Evolutionary conservation across 2,888 invertebrate genomes (phyloP), one percentile per base, ranked within the genome.

Genomic region (Epsilonema sp.): DNA sequence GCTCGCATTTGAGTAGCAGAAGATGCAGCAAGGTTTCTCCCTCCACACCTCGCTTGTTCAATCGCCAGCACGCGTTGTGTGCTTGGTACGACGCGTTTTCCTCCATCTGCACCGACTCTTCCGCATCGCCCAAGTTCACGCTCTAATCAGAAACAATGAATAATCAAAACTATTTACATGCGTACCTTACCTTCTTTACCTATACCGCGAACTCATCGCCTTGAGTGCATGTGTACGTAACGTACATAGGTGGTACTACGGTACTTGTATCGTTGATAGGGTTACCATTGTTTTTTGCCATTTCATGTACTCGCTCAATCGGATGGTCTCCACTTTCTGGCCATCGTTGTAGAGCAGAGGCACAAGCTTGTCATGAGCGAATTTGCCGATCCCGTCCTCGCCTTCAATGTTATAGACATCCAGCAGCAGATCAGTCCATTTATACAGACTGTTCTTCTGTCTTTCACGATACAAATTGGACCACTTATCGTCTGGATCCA

Each of bases 11-110:
- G 56, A 92, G 86, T 54, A 90, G 86, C 45, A 92, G 75, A 2
- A 97, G 81, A 63, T 97, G 94, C 13, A 97, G 73, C 1, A 92
- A 71, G 2, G 84, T 86, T 70, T 97, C 94, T 0, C 94, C 94
- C 0, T 94, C 72, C 0, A 87, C 84, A 0, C 94, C 94, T 13
- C 94, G 75, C 64, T 84, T 85, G 60, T 85, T 82, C 80, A 97
- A 83, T 67, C 89, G 85, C 94, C 94, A 97, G 65, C 92, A 90
- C 0, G 89, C 89, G 54, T 82, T 62, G 52, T 71, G 70, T 42
- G 61, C 60, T 22, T 54, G 53, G 50, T 62, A 62, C 26, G 37
- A 1, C 31, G 3, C 11, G 20, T 41, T 37, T 50, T 52, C 19
- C 53, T 46, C 80, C 67, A 87, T 86, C 63, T 86, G 84, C 52